A percentile compares a stretch with the other conserved stretches of the same genome.
These are phyloP conservation scores for Drosophila trapezifrons DNA, from an alignment of 1,140 invertebrate species.

Conservation along the genomic window DNA sequence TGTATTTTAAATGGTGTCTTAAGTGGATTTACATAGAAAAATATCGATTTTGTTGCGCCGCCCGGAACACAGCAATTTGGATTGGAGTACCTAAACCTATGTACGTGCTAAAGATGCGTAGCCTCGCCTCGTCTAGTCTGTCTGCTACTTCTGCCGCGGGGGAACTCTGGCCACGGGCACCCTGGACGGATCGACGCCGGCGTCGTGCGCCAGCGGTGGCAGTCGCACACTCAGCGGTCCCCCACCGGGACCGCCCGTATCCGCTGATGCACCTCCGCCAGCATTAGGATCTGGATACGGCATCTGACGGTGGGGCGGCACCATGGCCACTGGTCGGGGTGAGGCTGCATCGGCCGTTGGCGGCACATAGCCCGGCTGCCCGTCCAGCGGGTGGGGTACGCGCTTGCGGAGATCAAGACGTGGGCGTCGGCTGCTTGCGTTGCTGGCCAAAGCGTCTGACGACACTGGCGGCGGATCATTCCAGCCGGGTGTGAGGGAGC, in stretches of 20 bases:
- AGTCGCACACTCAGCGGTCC: neutral
- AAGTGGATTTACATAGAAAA: conserved; percentile 39
- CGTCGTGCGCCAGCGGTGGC: conserved; percentile 16
- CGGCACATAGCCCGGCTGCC: conserved; percentile 23
- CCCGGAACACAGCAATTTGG: conserved; percentile 27
- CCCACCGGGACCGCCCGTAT: conserved; percentile 8
- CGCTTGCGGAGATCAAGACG: conserved; percentile 76
- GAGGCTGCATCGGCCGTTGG: conserved; percentile 14
- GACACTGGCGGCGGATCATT: conserved; percentile 75
- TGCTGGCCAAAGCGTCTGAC: conserved; percentile 30
- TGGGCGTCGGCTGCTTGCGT: conserved; percentile 49
- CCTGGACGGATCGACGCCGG: conserved; percentile 30
- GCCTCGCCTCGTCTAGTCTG: neutral
- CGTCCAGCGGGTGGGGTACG: conserved; percentile 69
- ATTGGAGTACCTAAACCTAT: conserved; percentile 27
- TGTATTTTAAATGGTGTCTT: conserved; percentile 21
- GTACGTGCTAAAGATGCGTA: conserved; percentile 1
- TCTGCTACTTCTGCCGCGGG: conserved; percentile 34
- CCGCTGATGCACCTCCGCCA: neutral
- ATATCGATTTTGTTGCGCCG: conserved; percentile 27
- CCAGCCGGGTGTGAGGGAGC: conserved; percentile 77
- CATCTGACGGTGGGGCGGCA: conserved; percentile 42
- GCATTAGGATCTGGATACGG: conserved; percentile 2
- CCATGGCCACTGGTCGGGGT: conserved; percentile 52
- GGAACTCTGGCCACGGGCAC: conserved; percentile 39